These are phyloP conservation scores for Heliconius nattereri DNA, from an alignment of 1,140 invertebrate species.

Conservation along the genomic window DNA sequence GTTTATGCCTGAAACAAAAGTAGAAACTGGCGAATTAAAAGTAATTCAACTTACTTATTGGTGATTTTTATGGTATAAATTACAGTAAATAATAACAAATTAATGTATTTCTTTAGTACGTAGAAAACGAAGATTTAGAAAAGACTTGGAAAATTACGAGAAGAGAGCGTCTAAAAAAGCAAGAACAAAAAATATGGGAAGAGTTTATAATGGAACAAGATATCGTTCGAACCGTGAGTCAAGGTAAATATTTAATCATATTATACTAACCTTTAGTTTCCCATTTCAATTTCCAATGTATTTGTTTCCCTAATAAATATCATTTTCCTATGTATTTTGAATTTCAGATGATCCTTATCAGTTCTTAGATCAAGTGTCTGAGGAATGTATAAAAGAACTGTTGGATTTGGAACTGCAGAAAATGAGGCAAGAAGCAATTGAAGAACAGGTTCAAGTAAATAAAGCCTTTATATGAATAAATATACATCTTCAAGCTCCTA, in stretches of 20 bases:
- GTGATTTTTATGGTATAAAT: no score
- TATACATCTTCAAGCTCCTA: no score
- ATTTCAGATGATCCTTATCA: slow-evolving; percentile 67
- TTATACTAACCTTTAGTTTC: background rate
- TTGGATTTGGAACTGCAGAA: slow-evolving; percentile 56
- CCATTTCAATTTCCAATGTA: no score
- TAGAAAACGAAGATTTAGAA: slow-evolving; percentile 61
- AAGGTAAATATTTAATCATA: slow-evolving; percentile 47
- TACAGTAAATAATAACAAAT: background rate
- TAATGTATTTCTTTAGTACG: slow-evolving; percentile 51
- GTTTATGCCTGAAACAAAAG: slow-evolving; percentile 59
- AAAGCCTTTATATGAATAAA: no score
- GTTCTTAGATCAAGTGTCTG: slow-evolving; percentile 62
- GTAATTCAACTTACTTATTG: slow-evolving; percentile 43
- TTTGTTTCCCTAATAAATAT: background rate
- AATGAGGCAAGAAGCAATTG: slow-evolving; percentile 47
- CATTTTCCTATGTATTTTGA: slow-evolving; percentile 27
- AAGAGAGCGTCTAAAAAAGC: slow-evolving; percentile 58
- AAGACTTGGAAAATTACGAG: slow-evolving; percentile 58
- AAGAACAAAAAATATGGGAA: slow-evolving; percentile 69
- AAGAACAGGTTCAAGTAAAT: slow-evolving; percentile 36
- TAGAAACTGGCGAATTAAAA: slow-evolving; percentile 55
- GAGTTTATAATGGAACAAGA: slow-evolving; percentile 70
- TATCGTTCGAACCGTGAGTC: slow-evolving; percentile 53
- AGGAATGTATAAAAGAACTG: slow-evolving; percentile 58